phyloP scores from a whole-genome alignment of 53 echinoderm and acorn worm genomes.

The Temnopleurus reevesii region DNA sequence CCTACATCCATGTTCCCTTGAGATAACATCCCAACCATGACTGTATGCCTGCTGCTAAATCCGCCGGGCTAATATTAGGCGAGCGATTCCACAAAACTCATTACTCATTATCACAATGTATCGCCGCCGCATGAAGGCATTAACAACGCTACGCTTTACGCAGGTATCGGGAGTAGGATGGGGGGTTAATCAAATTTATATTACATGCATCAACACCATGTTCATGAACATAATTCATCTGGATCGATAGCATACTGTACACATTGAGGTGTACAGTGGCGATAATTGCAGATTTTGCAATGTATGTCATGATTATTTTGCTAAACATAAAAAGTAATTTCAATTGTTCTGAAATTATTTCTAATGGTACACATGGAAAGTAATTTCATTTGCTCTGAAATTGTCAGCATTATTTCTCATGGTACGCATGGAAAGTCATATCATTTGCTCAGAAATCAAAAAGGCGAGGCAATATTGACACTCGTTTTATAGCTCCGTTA shows the following conservation, averaged over 20 bases:
- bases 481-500: no score
- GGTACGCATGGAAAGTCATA: no score
- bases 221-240: not conserved
- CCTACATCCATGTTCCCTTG: not conserved
- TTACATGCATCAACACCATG: not conserved
- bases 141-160: not conserved
- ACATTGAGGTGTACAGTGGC: not conserved
- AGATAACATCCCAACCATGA: not conserved
- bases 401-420: no score
- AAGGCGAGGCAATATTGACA: no score
- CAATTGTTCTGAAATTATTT: no score
- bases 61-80: slow-evolving; percentile 25
- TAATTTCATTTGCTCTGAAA: no score
- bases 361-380: no score
- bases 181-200: slow-evolving; percentile 12
- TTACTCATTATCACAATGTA: slow-evolving; percentile 17
- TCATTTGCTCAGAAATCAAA: no score
- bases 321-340: no score
- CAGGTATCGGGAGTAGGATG: not conserved
- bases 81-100: slow-evolving; percentile 8
- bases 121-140: not conserved
- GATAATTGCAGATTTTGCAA: no score
- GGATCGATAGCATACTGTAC: not conserved
- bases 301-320: not conserved
- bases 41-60: not conserved